These are phyloP conservation scores for Acanthoscelides obtectus DNA, from an alignment of 2,888 invertebrate genomes.

Conservation along the genomic window DNA sequence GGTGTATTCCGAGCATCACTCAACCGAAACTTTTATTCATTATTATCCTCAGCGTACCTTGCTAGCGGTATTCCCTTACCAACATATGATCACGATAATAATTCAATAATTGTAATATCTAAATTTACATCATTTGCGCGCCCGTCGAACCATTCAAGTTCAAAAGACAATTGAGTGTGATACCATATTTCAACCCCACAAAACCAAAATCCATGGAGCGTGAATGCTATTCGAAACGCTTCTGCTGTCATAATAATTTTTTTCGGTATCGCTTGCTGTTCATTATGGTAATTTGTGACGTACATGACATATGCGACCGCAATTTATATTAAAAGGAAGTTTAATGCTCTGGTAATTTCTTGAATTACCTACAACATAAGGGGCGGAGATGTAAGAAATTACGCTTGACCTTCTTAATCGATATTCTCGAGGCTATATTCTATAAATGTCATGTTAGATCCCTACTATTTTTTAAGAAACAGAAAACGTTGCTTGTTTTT, in stretches of 20 bases:
- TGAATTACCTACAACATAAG: not conserved
- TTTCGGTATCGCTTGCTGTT: not conserved
- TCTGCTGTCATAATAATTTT: not conserved
- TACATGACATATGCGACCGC: not conserved
- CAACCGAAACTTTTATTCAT: too few relatives aligned
- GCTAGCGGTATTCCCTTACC: too few relatives aligned
- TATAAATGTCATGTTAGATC: too few relatives aligned
- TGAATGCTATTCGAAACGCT: not conserved
- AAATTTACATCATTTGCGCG: not conserved
- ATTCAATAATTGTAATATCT: not conserved
- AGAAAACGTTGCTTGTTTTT: too few relatives aligned
- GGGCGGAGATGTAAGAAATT: not conserved
- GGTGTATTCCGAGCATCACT: too few relatives aligned
- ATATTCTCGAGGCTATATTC: not conserved
- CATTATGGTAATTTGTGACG: not conserved
- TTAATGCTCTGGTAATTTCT: not conserved
- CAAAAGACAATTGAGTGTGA: not conserved
- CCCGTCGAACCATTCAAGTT: not conserved
- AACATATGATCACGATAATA: not conserved
- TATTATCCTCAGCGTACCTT: too few relatives aligned
- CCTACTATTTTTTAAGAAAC: too few relatives aligned
- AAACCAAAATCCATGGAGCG: not conserved
- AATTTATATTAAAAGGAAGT: slow-evolving; percentile 3
- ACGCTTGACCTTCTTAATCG: not conserved
- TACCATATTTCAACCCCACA: not conserved